A percentile compares a stretch with the other conserved stretches of the same genome.
Conservation (phyloP, 2,797 vertebrate species). For the Vultur gryphus region DNA sequence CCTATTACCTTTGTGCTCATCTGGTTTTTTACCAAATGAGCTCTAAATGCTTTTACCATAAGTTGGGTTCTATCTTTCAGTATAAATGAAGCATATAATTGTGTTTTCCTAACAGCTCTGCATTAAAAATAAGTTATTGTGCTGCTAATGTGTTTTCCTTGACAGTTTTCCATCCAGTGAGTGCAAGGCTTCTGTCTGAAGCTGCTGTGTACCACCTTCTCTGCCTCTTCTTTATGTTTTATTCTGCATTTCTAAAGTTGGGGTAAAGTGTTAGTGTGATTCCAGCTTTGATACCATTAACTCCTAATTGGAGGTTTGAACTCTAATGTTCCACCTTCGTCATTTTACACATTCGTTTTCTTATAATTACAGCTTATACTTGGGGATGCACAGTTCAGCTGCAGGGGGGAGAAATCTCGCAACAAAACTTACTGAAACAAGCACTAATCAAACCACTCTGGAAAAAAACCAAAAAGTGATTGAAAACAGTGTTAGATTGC, state of each 20-base stretch:
- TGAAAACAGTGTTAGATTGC: background rate
- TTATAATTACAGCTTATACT: background rate
- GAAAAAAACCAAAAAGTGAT: background rate
- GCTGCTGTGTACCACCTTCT: background rate
- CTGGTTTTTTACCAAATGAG: background rate
- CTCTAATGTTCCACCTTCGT: background rate
- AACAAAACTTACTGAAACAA: background rate
- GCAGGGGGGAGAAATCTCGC: background rate
- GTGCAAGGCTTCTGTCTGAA: background rate
- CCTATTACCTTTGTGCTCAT: background rate
- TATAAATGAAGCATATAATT: conserved; percentile 66
- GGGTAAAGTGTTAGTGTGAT: background rate
- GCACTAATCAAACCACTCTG: background rate
- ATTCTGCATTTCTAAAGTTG: background rate
- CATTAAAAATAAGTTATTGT: conserved; percentile 61
- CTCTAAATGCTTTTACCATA: background rate
- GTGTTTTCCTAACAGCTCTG: conserved; percentile 59
- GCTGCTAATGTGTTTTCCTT: conserved; percentile 43
- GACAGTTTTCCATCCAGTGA: conserved; percentile 34
- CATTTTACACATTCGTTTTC: background rate
- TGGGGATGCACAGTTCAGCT: background rate
- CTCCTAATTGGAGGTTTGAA: background rate
- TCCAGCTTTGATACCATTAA: background rate
- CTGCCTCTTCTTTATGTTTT: background rate
- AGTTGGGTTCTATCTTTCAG: conserved; percentile 48